phyloP scores from a whole-genome alignment of 2,113 vertebrate species.

The Daboia siamensis region DNA sequence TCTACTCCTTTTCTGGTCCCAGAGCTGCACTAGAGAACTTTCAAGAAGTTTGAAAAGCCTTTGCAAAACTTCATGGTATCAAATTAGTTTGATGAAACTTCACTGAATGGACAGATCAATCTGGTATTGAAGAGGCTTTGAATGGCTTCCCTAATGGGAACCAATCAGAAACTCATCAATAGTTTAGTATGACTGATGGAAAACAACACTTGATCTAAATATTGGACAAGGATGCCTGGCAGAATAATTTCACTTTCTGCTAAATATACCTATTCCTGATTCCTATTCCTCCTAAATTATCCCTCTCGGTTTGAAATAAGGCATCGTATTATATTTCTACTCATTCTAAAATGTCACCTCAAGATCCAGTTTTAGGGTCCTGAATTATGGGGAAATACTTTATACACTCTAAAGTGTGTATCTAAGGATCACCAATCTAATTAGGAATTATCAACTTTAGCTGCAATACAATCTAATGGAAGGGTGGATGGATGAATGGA shows the following conservation, averaged over 20 bases:
- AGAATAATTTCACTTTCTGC: constrained; percentile 37
- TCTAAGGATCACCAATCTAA: constrained; percentile 16
- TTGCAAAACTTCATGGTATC: background rate
- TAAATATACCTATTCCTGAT: constrained; percentile 23
- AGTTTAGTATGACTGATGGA: background rate
- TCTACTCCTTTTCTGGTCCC: background rate
- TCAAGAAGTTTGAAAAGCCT: background rate
- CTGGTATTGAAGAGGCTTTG: background rate
- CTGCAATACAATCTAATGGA: background rate
- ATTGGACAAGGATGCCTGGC: background rate
- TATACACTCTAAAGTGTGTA: background rate
- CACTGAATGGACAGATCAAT: background rate
- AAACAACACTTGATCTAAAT: constrained; percentile 41
- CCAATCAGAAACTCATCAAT: background rate
- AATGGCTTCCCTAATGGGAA: background rate
- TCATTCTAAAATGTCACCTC: constrained; percentile 22
- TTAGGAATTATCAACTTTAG: constrained; percentile 23
- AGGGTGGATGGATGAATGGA: background rate
- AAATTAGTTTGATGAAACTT: background rate
- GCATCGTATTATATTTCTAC: background rate
- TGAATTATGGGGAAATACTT: background rate
- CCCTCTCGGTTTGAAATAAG: constrained; percentile 31
- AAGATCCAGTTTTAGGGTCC: constrained; percentile 24
- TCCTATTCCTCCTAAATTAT: constrained; percentile 4
- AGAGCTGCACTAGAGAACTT: background rate